phyloP scores from a whole-genome alignment of 2,888 invertebrate genomes.

The Polietes domitor region DNA sequence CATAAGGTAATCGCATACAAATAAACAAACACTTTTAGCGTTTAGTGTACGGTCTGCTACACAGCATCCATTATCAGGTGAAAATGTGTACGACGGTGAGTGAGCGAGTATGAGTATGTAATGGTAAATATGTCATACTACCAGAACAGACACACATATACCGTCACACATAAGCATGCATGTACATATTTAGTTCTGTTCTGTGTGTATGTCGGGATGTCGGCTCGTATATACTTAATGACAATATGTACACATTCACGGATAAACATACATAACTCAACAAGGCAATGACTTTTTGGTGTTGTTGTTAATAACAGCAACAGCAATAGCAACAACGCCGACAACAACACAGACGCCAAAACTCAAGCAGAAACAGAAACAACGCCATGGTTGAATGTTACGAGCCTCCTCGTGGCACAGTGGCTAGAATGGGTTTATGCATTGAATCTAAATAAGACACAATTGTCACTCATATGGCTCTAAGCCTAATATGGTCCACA shows the following conservation, averaged over 20 bases:
- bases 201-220: neutral
- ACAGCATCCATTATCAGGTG: constrained; percentile 44
- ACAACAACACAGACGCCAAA: constrained; percentile 53
- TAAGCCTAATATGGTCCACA: too few species aligned
- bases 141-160: constrained; percentile 27
- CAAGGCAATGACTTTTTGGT: constrained; percentile 79
- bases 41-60: constrained; percentile 38
- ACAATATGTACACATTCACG: constrained; percentile 33
- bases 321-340: constrained; percentile 59
- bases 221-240: neutral
- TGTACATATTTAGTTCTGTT: neutral
- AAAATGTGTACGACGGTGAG: neutral
- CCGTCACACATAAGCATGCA: neutral
- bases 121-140: too few species aligned
- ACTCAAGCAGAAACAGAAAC: neutral
- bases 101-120: neutral
- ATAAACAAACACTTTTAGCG: constrained; percentile 24
- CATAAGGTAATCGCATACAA: constrained; percentile 1
- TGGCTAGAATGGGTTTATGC: too few species aligned
- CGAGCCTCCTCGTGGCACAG: neutral
- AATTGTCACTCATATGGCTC: too few species aligned
- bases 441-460: too few species aligned
- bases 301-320: constrained; percentile 77
- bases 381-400: neutral
- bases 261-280: constrained; percentile 69